Base-by-base conservation (phyloP, 2,888 invertebrate genomes). In the Cotesia congregata region DNA sequence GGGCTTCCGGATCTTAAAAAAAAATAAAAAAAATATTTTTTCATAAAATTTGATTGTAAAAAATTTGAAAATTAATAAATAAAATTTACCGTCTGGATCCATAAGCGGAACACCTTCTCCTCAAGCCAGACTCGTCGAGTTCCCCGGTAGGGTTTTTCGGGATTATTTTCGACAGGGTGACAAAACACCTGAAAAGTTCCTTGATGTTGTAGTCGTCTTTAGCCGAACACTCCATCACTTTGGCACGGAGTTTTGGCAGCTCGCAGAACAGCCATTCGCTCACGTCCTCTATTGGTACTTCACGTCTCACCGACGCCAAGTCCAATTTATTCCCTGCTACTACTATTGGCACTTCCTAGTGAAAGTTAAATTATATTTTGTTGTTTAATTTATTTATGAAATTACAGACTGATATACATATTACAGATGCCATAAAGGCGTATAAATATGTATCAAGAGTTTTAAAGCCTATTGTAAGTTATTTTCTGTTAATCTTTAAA, bases 261-360 rank as follows among this genome's bases (percentile, higher is more conserved):
- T 94, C 93, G 88, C 94, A 94, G 90, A 92, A 94, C 17, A 95
- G 92, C 95, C 95, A 95, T 87, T 95, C 95, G 79, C 94, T 93
- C 41, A 95, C 95, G 86, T 95, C 95, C 88, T 95, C 95, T 84
- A 94, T 92, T 80, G 93, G 91, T 76, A 95, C 93, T 90, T 94
- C 94, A 75, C 94, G 89, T 85, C 93, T 93, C 77, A 94, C 93
- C 81, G 91, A 90, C 7, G 94, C 94, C 77, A 95, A 90, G 89
- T 97, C 97, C 79, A 93, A 91, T 90, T 97, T 97, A 90, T 96
- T 97, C 74, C 96, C 96, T 12, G 95, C 95, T 75, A 97, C 93
- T 41, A 97, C 95, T 84, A 96, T 95, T 59, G 97, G 97, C 77
- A 97, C 93, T 83, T 95, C 95, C 91, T 94, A 92, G 15, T 69